Conservation (phyloP, 2,113 vertebrate genomes). For the Rhombomys opimus region DNA sequence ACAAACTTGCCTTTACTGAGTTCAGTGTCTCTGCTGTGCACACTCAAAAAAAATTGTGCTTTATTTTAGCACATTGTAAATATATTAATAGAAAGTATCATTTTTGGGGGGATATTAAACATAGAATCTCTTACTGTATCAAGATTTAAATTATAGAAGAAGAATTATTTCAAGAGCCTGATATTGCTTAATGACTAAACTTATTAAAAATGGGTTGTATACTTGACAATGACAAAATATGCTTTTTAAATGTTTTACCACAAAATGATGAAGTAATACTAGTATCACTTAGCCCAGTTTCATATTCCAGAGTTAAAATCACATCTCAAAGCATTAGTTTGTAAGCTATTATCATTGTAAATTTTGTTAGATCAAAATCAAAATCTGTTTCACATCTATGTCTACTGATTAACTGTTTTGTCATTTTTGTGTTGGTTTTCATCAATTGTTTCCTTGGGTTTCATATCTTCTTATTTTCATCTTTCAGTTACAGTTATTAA, state of each 20-base stretch:
- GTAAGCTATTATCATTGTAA: not conserved
- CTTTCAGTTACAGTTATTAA: not conserved
- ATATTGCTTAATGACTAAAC: not conserved
- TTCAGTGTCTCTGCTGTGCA: too few relatives aligned
- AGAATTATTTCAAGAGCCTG: not conserved
- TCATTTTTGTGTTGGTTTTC: not conserved
- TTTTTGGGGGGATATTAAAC: not conserved
- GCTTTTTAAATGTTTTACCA: not conserved
- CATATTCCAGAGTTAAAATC: not conserved
- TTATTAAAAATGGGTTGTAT: not conserved
- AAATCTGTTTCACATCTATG: not conserved
- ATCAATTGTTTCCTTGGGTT: not conserved
- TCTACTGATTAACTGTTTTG: not conserved
- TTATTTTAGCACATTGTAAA: not conserved
- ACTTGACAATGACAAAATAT: not conserved
- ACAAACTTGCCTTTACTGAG: too few relatives aligned
- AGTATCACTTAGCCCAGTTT: not conserved
- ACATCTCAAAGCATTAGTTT: not conserved
- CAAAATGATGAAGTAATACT: not conserved
- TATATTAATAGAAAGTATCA: not conserved
- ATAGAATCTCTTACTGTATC: not conserved
- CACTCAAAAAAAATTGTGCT: too few relatives aligned
- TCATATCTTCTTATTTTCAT: not conserved
- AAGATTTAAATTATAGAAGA: not conserved
- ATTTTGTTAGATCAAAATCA: not conserved